Evolutionary conservation across 2,797 vertebrate species (phyloP).

Genomic region (Orientallactaga sibirica): DNA sequence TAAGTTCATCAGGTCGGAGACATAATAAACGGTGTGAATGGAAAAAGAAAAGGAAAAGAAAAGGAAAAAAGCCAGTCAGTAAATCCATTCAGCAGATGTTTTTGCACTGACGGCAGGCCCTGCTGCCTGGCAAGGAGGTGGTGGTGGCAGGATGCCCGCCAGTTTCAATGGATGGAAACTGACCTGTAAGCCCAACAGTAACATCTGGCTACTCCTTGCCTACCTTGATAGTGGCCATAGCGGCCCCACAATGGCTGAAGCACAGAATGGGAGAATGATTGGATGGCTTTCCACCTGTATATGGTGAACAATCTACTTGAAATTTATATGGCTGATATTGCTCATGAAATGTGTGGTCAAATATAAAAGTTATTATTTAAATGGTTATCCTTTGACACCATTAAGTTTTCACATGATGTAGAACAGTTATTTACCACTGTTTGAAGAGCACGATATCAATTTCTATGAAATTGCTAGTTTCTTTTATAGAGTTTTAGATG

Average conservation of each 20-base stretch:
- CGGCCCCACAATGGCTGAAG: neutral
- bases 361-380: neutral
- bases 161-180: constrained; percentile 77
- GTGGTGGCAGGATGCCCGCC: constrained; percentile 85
- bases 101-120: constrained; percentile 82
- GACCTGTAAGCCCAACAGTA: constrained; percentile 63
- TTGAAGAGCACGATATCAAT: neutral
- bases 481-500: neutral
- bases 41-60: constrained; percentile 75
- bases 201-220: constrained; percentile 27
- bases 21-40: constrained; percentile 87
- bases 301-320: neutral
- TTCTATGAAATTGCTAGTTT: neutral
- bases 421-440: neutral
- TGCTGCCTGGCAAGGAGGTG: constrained; percentile 69
- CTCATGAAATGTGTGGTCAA: neutral
- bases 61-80: constrained; percentile 83
- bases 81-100: constrained; percentile 90
- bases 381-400: neutral
- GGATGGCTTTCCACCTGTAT: neutral
- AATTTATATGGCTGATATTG: neutral
- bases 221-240: neutral
- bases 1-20: constrained; percentile 90
- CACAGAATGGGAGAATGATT: neutral
- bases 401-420: neutral